phyloP scores from a whole-genome alignment of 1,140 invertebrate genomes.

The Listronotus bonariensis region DNA sequence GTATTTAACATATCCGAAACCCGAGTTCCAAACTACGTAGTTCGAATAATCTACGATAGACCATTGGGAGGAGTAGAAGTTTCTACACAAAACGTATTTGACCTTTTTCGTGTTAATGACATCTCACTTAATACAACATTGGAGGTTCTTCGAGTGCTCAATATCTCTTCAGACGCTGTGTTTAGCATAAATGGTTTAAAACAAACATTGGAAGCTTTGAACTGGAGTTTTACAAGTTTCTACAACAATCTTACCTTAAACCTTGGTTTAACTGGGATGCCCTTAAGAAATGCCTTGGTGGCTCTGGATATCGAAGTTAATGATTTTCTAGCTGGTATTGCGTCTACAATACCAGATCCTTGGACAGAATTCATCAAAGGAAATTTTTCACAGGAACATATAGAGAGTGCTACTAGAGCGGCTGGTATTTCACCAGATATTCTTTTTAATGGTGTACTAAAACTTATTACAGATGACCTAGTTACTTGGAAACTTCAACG shows the following conservation, averaged over 20 bases:
- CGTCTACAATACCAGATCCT: conserved; percentile 1
- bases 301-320: conserved; percentile 7
- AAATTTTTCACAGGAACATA: conserved; percentile 7
- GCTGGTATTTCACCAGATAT: conserved; percentile 7
- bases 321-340: conserved; percentile 5
- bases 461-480: conserved; percentile 1
- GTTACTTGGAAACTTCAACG: conserved; percentile 1
- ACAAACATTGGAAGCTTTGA: conserved; percentile 6
- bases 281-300: conserved; percentile 5
- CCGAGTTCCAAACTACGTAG: conserved; percentile 10
- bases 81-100: conserved; percentile 7
- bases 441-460: conserved; percentile 6
- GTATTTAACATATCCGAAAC: conserved; percentile 6
- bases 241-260: conserved; percentile 5
- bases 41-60: conserved; percentile 10
- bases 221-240: conserved; percentile 14
- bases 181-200: conserved; percentile 22
- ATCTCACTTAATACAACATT: background rate
- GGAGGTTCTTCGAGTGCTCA: conserved; percentile 8
- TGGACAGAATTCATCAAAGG: conserved; percentile 22
- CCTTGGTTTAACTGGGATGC: background rate
- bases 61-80: background rate
- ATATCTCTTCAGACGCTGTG: background rate
- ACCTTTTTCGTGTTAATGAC: conserved; percentile 1
- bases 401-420: background rate